Evolutionary conservation across 2,888 invertebrate genomes (phyloP).

Genomic region (Halictus ligatus): DNA sequence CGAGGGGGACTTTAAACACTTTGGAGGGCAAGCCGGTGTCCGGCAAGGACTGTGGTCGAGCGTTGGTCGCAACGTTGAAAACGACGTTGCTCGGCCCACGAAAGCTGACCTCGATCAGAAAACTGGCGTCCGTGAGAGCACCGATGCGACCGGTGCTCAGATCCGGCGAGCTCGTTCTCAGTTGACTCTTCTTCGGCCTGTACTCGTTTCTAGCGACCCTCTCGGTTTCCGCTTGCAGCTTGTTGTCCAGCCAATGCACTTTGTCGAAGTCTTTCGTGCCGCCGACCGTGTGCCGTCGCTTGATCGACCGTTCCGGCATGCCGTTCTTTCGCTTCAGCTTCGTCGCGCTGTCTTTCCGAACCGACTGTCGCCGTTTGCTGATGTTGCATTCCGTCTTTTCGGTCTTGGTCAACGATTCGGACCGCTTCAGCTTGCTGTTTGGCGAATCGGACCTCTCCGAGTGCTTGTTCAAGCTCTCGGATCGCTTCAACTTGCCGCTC

Average conservation of each 20-base stretch:
- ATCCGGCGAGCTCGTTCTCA: conserved; percentile 88
- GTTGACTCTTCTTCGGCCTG: conserved; percentile 85
- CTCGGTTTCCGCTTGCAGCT: conserved; percentile 85
- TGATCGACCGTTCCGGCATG: conserved; percentile 93
- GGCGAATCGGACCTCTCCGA: conserved; percentile 81
- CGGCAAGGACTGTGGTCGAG: conserved; percentile 85
- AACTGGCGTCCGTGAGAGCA: conserved; percentile 80
- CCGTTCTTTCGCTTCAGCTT: conserved; percentile 91
- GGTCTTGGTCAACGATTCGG: conserved; percentile 88
- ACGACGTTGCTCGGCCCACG: conserved; percentile 85
- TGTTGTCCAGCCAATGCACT: conserved; percentile 86
- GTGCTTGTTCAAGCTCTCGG: conserved; percentile 83
- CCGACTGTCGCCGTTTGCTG: conserved; percentile 88
- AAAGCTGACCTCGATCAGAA: conserved; percentile 85
- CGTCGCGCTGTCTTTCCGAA: conserved; percentile 85
- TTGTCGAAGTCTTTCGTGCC: conserved; percentile 95
- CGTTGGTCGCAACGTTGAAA: conserved; percentile 84
- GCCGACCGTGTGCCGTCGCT: conserved; percentile 96
- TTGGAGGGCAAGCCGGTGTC: conserved; percentile 84
- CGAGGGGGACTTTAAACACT: conserved; percentile 86
- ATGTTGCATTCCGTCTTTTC: conserved; percentile 93
- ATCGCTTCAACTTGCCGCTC: conserved; percentile 80
- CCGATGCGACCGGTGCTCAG: conserved; percentile 84
- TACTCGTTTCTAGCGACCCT: conserved; percentile 85
- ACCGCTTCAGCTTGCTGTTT: conserved; percentile 86